These are phyloP conservation scores for Gymnothorax javanicus DNA, from an alignment of 2,797 vertebrate genomes.

Conservation along the genomic window DNA sequence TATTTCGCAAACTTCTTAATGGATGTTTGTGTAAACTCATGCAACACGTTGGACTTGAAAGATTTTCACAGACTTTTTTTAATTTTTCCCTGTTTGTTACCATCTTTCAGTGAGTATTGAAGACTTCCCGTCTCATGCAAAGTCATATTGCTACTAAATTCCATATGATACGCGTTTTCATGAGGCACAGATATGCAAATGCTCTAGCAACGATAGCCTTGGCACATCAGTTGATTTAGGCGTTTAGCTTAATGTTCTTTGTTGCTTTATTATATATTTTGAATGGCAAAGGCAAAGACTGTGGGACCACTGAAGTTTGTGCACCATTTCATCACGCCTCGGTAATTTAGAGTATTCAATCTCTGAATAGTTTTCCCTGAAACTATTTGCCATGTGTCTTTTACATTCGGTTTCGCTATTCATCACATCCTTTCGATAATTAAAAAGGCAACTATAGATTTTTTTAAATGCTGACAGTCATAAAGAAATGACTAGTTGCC, in stretches of 20 bases:
- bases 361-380: neutral
- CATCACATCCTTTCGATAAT: neutral
- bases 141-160: neutral
- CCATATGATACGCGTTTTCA: neutral
- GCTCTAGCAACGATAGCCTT: neutral
- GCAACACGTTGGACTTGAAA: slow-evolving; percentile 72
- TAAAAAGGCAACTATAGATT: neutral
- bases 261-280: neutral
- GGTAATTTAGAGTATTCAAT: slow-evolving; percentile 11
- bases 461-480: neutral
- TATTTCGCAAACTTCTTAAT: slow-evolving; percentile 2
- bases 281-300: neutral
- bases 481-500: slow-evolving; percentile 5
- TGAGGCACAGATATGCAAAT: neutral
- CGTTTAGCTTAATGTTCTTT: neutral
- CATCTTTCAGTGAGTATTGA: slow-evolving; percentile 64
- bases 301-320: slow-evolving; percentile 17
- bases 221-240: neutral
- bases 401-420: neutral
- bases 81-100: slow-evolving; percentile 46
- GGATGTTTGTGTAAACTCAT: slow-evolving; percentile 40
- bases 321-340: too few species aligned
- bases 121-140: slow-evolving; percentile 16
- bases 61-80: slow-evolving; percentile 52
- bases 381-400: neutral